Evolutionary conservation across 2,113 vertebrate species (phyloP), one percentile per base, ranked within the genome.

Genomic region (Talpa occidentalis): DNA sequence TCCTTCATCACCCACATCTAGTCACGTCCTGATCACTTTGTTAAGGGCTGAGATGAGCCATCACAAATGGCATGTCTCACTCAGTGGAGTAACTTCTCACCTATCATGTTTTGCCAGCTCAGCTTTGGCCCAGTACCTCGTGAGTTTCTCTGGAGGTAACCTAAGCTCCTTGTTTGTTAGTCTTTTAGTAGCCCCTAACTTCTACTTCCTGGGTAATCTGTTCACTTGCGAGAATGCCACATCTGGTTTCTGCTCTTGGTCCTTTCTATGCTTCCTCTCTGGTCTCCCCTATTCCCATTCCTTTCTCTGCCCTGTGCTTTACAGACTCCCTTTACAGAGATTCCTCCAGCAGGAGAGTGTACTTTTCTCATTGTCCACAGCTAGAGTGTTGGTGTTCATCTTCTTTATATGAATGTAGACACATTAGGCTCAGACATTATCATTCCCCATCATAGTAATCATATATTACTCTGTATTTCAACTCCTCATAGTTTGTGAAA

Each of bases 261-360:
- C 7, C 6, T 88, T 79, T 56, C 16, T 81, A 9, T 47, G 21
- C 62, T 35, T 66, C 6, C 3, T 91, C 24, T 82, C 42, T 14
- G 6, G 26, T 88, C 26, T 32, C 1, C 14, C 79, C 28, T 30
- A 62, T 30, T 54, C 10, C 11, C 9, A 5, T 40, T 56, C 32
- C 44, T 86, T 67, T 70, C 62, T 62, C 40, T 82, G 35, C 15
- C 32, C 5, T 0, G 47, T 49, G 49, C 9, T 21, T 44, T 64
- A 24, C 21, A 66, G 52, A 56, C 15, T 37, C 30, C 11, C 19
- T 60, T 37, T 28, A 26, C 0, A 12, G 26, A 67, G 42, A 0
- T 17, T 9, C 32, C 54, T 83, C 8, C 4, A 1, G 0, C 1
- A 2, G 3, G 15, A 1, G 10, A 2, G 37, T 56, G 10, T 4